Evolutionary conservation across 2,113 vertebrate species (phyloP).

Genomic region (Syrrhaptes paradoxus): DNA sequence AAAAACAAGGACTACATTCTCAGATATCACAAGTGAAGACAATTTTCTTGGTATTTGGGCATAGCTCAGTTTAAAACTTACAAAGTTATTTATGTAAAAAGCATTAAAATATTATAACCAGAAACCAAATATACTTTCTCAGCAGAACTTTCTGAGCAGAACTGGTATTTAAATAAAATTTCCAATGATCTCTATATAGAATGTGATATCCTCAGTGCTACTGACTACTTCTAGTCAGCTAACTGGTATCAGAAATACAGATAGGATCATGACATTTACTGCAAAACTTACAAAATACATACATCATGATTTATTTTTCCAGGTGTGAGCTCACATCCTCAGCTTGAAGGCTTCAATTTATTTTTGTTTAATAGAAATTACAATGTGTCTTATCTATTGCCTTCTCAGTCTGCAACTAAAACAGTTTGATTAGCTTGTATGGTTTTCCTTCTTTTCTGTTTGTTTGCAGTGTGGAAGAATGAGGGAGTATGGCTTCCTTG

Average conservation of each 20-base stretch:
- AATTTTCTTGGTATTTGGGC: not conserved
- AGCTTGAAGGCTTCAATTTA: not conserved
- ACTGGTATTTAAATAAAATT: not conserved
- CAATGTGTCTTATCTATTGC: not conserved
- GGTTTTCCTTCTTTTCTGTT: not conserved
- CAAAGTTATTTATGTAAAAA: not conserved
- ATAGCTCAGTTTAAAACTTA: not conserved
- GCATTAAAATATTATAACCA: not conserved
- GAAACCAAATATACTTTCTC: not conserved
- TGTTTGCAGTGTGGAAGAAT: not conserved
- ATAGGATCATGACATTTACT: not conserved
- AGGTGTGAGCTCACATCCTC: not conserved
- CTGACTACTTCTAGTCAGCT: not conserved
- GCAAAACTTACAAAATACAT: not conserved
- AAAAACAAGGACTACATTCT: not conserved
- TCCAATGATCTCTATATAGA: not conserved
- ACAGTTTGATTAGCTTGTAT: not conserved
- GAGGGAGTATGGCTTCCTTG: not conserved
- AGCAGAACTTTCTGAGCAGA: not conserved
- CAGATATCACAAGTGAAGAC: not conserved
- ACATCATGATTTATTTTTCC: not conserved
- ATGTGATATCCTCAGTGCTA: not conserved
- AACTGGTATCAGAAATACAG: not conserved
- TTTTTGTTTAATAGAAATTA: not conserved
- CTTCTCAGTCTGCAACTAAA: not conserved